Percentiles rank a stretch among this genome's conserved stretches.
Conservation (phyloP, 2,888 invertebrate genomes). For the Formica aserva region DNA sequence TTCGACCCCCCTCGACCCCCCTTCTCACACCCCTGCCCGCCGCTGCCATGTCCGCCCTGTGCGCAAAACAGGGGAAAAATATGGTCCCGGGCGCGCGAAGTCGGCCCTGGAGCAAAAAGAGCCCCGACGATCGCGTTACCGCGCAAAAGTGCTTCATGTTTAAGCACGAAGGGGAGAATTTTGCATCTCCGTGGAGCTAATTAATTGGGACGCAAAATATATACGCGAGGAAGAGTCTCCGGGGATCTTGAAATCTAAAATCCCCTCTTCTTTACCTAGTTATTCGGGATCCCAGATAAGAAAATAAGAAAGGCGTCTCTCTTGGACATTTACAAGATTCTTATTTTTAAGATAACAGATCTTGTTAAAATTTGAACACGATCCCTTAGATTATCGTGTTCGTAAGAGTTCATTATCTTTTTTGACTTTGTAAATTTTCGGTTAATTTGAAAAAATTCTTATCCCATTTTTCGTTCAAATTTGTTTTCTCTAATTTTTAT, state of each 20-base stretch:
- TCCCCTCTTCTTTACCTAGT: background rate
- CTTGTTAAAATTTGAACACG: background rate
- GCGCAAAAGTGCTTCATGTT: constrained; percentile 59
- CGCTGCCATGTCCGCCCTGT: constrained; percentile 59
- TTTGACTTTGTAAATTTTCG: background rate
- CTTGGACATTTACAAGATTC: constrained; percentile 4
- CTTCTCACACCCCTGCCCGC: background rate
- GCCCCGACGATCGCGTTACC: constrained; percentile 47
- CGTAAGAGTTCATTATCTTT: background rate
- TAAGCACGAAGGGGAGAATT: constrained; percentile 22
- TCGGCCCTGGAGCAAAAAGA: constrained; percentile 51
- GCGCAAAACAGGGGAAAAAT: constrained; percentile 76
- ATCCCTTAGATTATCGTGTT: background rate
- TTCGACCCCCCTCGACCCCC: constrained; percentile 34
- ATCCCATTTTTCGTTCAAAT: too few species aligned
- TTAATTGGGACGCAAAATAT: constrained; percentile 44
- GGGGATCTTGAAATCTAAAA: constrained; percentile 23
- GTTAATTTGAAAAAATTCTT: background rate
- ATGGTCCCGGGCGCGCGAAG: constrained; percentile 58
- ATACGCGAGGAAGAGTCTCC: background rate
- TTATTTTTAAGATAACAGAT: background rate
- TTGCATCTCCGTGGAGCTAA: constrained; percentile 42
- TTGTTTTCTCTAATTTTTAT: background rate
- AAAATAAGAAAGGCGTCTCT: background rate
- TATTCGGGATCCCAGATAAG: constrained; percentile 10